Evolutionary conservation across 2,113 vertebrate genomes (phyloP), one percentile per base, ranked within the genome.

Genomic region (Alethe diademata): DNA sequence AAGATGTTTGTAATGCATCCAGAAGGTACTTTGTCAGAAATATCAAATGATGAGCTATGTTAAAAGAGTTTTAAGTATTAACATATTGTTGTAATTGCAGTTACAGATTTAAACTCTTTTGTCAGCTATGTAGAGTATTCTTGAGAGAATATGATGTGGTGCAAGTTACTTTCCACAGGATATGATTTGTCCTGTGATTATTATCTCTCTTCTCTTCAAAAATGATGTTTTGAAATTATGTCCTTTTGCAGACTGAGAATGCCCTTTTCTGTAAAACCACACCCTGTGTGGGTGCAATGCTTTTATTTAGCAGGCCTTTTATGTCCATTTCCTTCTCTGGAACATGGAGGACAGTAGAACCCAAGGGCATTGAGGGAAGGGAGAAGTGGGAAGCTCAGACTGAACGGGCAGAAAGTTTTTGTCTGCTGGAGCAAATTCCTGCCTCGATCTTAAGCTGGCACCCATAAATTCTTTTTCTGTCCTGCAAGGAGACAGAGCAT

Each of bases 311-410:
- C 12, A 31, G 29, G 33, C 23, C 14, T 56, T 89, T 86, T 56
- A 33, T 60, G 43, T 36, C 47, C 2, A 0, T 78, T 90, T 71
- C 35, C 40, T 64, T 47, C 78, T 92, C 19, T 67, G 38, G 81
- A 53, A 36, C 3, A 1, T n/a, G 58, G 56, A 90, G 12, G 26
- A 61, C 14, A 19, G 35, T 6, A 43, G 22, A 36, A 48, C 36
- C 18, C 65, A 54, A n/a, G 54, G 29, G 16, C 5, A 38, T 53
- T 1, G 1, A 19, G 51, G n/a, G 35, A 82, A 29, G 50, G 58
- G 26, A 91, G 57, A 18, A 65, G 3, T 0, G 0, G 33, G n/a
- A 89, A 70, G 9, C 62, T 58, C 0, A 4, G 25, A 28, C 28
- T 70, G 64, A 74, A 43, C 7, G 54, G 12, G 23, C 47, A 66